Evolutionary conservation across 2,797 vertebrate species (phyloP), one percentile per base, ranked within the genome.

Genomic region (Liasis olivaceus): DNA sequence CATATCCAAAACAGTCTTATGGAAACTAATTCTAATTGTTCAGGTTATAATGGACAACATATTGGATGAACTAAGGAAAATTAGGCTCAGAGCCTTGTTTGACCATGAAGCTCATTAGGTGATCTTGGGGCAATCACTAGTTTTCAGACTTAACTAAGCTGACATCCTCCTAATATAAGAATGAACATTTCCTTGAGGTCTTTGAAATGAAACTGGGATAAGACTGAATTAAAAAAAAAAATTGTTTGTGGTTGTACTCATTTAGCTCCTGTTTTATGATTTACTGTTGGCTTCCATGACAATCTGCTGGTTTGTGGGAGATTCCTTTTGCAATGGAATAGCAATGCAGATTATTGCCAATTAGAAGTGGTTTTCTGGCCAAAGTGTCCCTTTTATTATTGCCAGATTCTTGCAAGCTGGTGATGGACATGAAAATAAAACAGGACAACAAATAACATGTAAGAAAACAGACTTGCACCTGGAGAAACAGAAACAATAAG

Each of bases 401-500:
- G 92, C 54, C 26, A 92, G 92, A 88, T 6, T 95, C 87, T 94
- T 96, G 93, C 95, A 95, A 94, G 95, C 87, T 1, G 91, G 93
- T 77, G 94, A 96, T 94, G 95, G 96, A 95, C 95, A 89, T 97
- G 94, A 97, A 94, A 96, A 97, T 98, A 97, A 98, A 97, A 97
- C 96, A 97, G 97, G 96, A 96, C 97, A 96, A 97, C 97, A 98
- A 98, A 98, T 98, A 98, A 97, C 97, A 97, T 97, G 96, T 97
- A 98, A 97, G 97, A 97, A 98, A 98, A 98, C 97, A 97, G 88
- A 96, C 95, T 97, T 95, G 97, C 97, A 98, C 98, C 98, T 98
- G 98, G 97, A 98, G 98, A 98, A 98, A 97, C 96, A 96, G 96
- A 97, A 95, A 97, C 96, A 90, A 84, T 88, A 96, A 62, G 95